Conservation (phyloP, 2,888 invertebrate species). For the Napeogenes inachia region DNA sequence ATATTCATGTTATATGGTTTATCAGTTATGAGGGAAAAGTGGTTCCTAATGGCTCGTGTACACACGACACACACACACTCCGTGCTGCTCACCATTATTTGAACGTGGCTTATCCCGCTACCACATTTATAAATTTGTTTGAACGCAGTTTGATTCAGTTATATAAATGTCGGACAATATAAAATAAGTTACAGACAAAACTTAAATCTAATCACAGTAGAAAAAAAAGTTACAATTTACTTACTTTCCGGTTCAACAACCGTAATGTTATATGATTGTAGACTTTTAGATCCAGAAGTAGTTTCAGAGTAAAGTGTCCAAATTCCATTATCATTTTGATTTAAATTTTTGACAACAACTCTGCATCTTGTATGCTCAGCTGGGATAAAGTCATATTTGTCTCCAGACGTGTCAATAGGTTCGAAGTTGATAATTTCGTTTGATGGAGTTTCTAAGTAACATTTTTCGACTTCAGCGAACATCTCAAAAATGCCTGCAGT, state of each 20-base stretch:
- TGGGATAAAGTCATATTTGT: constrained; percentile 27
- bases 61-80: too few relatives aligned
- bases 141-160: neutral
- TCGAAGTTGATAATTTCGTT: constrained; percentile 33
- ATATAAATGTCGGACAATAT: neutral
- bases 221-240: too few relatives aligned
- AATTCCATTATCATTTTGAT: constrained; percentile 33
- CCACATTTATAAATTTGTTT: neutral
- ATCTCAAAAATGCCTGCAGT: constrained; percentile 22
- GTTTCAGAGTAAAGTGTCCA: constrained; percentile 34
- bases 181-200: neutral
- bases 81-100: too few relatives aligned
- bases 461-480: constrained; percentile 22
- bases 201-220: too few relatives aligned
- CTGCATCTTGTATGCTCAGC: constrained; percentile 26
- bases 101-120: too few relatives aligned
- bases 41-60: too few relatives aligned
- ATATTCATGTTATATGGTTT: too few relatives aligned
- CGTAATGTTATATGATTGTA: constrained; percentile 19
- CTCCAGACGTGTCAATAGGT: constrained; percentile 32
- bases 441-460: constrained; percentile 33
- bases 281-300: neutral
- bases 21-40: too few relatives aligned
- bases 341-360: constrained; percentile 29
- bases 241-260: too few relatives aligned